Percentiles rank a stretch among this genome's conserved stretches.
Conservation (phyloP, 2,888 invertebrate species). For the Aporophyla lueneburgensis region DNA sequence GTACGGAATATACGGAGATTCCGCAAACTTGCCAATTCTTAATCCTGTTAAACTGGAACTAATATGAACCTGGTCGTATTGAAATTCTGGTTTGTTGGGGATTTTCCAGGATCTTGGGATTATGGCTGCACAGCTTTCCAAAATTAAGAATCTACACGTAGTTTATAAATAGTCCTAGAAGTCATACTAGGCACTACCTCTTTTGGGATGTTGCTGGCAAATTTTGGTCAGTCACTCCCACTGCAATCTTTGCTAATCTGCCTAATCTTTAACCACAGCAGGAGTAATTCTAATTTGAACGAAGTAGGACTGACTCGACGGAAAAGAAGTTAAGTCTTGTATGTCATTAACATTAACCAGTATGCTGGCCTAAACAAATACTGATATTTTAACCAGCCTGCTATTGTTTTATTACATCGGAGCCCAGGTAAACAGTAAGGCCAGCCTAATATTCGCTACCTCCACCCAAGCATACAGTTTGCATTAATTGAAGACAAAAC, state of each 20-base stretch:
- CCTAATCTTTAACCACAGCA: not conserved
- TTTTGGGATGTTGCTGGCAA: not conserved
- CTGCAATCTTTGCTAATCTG: not conserved
- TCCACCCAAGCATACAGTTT: constrained; percentile 32
- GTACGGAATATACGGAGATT: constrained; percentile 29
- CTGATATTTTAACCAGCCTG: not conserved
- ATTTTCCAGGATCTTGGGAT: not conserved
- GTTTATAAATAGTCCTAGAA: not conserved
- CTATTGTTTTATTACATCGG: not conserved
- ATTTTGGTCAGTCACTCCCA: not conserved
- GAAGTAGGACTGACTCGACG: not conserved
- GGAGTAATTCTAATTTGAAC: not conserved
- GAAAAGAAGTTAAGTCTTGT: not conserved
- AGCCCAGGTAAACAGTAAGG: not conserved
- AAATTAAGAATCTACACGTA: not conserved
- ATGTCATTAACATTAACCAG: not conserved
- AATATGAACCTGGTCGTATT: constrained; percentile 33
- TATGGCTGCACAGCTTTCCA: not conserved
- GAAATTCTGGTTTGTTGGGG: not conserved
- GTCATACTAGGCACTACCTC: not conserved
- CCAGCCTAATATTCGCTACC: constrained; percentile 12
- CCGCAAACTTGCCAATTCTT: constrained; percentile 40
- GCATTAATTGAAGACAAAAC: constrained; percentile 52
- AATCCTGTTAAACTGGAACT: constrained; percentile 36
- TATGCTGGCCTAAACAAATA: not conserved